phyloP scores from a whole-genome alignment of 2,888 invertebrate genomes.

The Sphaeridia pumilis region DNA sequence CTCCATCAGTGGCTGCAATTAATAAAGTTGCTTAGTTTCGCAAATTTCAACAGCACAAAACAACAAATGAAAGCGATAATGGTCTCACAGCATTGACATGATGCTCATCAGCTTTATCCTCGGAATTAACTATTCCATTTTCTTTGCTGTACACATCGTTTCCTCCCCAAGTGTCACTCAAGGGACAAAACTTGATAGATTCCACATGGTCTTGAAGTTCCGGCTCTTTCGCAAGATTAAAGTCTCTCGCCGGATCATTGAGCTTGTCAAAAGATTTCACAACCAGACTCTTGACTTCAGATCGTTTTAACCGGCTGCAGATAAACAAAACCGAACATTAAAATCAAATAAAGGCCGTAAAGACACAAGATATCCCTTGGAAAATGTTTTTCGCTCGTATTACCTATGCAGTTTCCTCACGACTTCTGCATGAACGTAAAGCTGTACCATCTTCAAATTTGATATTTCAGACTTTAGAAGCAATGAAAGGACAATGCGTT shows the following conservation, averaged over 20 bases:
- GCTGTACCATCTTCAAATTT: no score
- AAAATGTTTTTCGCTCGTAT: no score
- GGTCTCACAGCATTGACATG: no score
- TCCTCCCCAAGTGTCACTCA: background rate
- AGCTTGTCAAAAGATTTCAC: background rate
- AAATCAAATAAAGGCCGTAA: no score
- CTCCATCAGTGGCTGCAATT: background rate
- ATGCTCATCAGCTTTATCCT: no score
- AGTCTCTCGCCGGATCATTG: background rate
- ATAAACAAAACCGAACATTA: no score
- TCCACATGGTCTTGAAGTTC: slow-evolving; percentile 8
- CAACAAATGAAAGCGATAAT: no score
- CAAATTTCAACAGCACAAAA: no score
- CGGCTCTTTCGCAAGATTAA: background rate
- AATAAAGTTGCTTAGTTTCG: no score
- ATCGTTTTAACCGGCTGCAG: slow-evolving; percentile 11
- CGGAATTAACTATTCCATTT: background rate
- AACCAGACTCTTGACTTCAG: slow-evolving; percentile 6
- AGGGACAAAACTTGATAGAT: slow-evolving; percentile 8
- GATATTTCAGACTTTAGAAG: no score
- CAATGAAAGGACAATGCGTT: no score
- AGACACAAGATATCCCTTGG: no score
- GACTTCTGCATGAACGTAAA: slow-evolving; percentile 20
- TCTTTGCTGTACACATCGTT: background rate
- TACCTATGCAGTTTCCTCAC: slow-evolving; percentile 26